Conservation (phyloP, 2,888 invertebrate genomes). For the Meiosimyza platycephala region DNA sequence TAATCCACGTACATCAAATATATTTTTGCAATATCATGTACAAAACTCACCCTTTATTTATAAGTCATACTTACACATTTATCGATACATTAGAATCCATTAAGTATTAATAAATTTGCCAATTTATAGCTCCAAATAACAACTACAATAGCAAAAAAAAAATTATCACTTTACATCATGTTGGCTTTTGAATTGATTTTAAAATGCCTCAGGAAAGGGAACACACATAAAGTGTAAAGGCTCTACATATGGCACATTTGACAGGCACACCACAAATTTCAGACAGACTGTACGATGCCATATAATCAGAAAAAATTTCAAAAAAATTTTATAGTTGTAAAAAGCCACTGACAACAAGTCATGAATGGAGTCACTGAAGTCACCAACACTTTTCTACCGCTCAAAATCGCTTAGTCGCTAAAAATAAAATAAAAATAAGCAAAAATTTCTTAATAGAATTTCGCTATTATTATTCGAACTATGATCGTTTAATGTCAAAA, state of each 20-base stretch:
- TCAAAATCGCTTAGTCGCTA: too few species aligned
- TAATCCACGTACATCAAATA: too few species aligned
- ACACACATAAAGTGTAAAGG: conserved; percentile 10
- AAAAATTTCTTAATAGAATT: conserved; percentile 27
- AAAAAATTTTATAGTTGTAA: too few species aligned
- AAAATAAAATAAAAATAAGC: too few species aligned
- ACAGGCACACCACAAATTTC: not conserved
- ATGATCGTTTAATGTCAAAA: conserved; percentile 31
- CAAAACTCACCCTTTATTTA: too few species aligned
- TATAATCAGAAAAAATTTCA: not conserved
- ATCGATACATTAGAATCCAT: too few species aligned
- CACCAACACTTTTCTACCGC: not conserved
- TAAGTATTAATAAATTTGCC: conserved; percentile 28
- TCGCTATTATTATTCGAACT: conserved; percentile 16
- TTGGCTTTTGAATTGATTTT: conserved; percentile 14
- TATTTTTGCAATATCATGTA: too few species aligned
- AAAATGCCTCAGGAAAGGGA: conserved; percentile 15
- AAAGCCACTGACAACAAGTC: not conserved
- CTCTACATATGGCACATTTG: not conserved
- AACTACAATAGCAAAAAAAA: not conserved
- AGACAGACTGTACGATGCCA: not conserved
- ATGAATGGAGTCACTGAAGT: conserved; percentile 18
- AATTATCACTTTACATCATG: conserved; percentile 28
- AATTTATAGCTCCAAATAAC: conserved; percentile 12
- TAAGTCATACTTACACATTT: too few species aligned